Percentiles rank a stretch among this genome's conserved stretches.
Evolutionary conservation across 2,888 invertebrate species (phyloP).

Genomic region (Limenitis camilla): DNA sequence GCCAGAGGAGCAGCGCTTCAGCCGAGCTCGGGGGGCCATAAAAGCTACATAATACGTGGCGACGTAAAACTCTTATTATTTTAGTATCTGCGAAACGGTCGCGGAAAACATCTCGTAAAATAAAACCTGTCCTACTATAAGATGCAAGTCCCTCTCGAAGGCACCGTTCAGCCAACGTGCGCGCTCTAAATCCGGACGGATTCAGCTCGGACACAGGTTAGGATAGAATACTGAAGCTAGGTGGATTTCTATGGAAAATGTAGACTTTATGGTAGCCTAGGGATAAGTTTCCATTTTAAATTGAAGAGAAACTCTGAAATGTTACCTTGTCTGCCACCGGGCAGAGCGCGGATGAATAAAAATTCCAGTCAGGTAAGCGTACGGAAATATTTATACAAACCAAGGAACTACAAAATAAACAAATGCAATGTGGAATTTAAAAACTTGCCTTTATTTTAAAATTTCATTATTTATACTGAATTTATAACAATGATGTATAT

Average conservation of each 20-base stretch:
- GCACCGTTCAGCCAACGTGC: conserved; percentile 49
- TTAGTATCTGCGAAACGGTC: conserved; percentile 71
- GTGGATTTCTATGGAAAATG: conserved; percentile 72
- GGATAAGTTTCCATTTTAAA: conserved; percentile 74
- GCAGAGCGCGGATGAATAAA: conserved; percentile 59
- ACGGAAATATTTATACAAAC: conserved; percentile 62
- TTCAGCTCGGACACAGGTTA: conserved; percentile 66
- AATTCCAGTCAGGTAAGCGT: conserved; percentile 63
- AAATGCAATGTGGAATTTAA: conserved; percentile 24
- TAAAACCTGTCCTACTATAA: conserved; percentile 58
- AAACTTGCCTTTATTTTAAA: neutral
- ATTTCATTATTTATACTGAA: conserved; percentile 1
- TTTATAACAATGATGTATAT: neutral
- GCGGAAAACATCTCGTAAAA: conserved; percentile 70
- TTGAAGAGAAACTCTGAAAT: conserved; percentile 70
- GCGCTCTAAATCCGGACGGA: conserved; percentile 63
- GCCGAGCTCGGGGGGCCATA: conserved; percentile 61
- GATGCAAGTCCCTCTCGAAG: conserved; percentile 50
- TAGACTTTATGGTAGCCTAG: conserved; percentile 70
- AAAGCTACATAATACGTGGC: conserved; percentile 70
- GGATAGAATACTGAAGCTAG: conserved; percentile 59
- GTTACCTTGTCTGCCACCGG: conserved; percentile 63
- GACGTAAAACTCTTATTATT: conserved; percentile 73
- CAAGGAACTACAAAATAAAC: conserved; percentile 33
- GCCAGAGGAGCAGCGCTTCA: conserved; percentile 66